phyloP scores from a whole-genome alignment of 2,797 vertebrate species.

The Cephalopachus bancanus region DNA sequence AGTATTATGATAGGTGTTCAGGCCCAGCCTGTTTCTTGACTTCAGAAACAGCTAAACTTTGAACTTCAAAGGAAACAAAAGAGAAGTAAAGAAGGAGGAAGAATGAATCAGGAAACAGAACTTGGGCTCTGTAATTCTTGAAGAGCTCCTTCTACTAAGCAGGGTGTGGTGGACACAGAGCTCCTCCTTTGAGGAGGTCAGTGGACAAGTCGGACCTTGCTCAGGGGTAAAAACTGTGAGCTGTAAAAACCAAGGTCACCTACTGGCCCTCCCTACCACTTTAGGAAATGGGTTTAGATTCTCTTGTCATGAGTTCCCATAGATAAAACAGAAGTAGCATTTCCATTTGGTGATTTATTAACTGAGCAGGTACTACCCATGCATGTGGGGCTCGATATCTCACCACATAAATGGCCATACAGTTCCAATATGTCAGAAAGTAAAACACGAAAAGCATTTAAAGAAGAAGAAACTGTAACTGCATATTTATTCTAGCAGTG shows the following conservation, averaged over 20 bases:
- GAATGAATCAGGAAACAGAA: not conserved
- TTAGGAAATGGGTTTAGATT: not conserved
- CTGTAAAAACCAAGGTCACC: not conserved
- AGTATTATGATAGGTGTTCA: too few species aligned
- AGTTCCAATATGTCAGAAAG: not conserved
- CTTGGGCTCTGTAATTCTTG: rapidly evolving
- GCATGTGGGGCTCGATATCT: not conserved
- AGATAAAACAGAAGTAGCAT: not conserved
- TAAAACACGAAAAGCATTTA: not conserved
- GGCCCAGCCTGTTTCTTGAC: too few species aligned
- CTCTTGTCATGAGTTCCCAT: not conserved
- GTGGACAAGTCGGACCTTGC: not conserved
- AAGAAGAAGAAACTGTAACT: not conserved
- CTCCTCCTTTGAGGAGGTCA: not conserved
- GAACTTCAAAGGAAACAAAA: not conserved
- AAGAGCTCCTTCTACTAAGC: not conserved
- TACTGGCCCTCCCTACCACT: not conserved
- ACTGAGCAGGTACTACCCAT: not conserved
- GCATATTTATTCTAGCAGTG: not conserved
- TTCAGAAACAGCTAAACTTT: not conserved
- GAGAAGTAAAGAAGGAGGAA: not conserved
- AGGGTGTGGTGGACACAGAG: too few species aligned
- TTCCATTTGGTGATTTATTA: not conserved
- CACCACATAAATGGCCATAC: rapidly evolving
- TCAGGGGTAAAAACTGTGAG: not conserved